phyloP scores from a whole-genome alignment of 2,888 invertebrate species.

The Chydorus sphaericus region DNA sequence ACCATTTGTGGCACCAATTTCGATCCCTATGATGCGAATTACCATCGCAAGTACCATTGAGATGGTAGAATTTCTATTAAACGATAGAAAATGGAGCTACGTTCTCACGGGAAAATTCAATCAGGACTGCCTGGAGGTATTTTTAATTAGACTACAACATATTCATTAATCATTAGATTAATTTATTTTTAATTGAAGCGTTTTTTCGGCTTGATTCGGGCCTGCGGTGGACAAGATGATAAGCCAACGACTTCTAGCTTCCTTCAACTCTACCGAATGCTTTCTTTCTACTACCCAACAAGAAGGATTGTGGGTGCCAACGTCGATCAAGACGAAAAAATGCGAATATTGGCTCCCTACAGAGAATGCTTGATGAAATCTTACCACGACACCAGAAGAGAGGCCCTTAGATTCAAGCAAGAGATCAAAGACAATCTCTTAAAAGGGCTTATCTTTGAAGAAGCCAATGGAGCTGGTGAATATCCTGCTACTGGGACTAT shows the following conservation, averaged over 20 bases:
- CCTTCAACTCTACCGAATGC: neutral
- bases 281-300: neutral
- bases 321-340: neutral
- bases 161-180: neutral
- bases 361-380: neutral
- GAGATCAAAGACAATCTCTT: neutral
- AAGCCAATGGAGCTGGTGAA: neutral
- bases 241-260: neutral
- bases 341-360: neutral
- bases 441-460: neutral
- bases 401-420: neutral
- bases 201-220: neutral
- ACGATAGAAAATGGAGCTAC: too few species aligned
- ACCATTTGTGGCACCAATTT: neutral
- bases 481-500: neutral
- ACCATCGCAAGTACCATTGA: neutral
- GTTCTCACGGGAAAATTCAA: neutral
- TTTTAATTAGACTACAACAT: too few species aligned
- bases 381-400: neutral
- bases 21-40: neutral
- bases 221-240: neutral
- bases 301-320: neutral
- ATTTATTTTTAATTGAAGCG: neutral
- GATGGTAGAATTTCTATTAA: neutral
- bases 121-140: neutral